Base-by-base conservation (phyloP, 1,140 invertebrate genomes). In the Vanessa tameamea region DNA sequence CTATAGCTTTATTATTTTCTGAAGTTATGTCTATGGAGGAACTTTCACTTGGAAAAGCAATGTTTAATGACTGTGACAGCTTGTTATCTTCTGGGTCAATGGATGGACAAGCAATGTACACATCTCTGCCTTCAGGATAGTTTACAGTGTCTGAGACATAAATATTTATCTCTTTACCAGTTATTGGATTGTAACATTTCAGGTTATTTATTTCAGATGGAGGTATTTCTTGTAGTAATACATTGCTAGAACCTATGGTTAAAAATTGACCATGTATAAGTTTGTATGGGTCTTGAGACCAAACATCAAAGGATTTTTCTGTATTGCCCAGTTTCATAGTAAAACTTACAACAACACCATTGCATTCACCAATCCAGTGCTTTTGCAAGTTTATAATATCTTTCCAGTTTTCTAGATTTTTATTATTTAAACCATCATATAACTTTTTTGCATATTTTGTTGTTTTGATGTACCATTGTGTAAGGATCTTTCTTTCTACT, bases 401-500 rank as follows among this genome's bases (percentile, higher is more conserved):
- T 76, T 93, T 94, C 96, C 96, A 97, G 84, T 96, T 95, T 81
- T 95, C 93, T 68, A 97, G 93, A 73, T 88, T 91, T 14, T 95
- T 93, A 92, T 95, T 95, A 75, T 95, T 86, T 55, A 99, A 92
- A 12, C 97, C 97, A 70, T 98, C 95, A 77, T 94, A 92, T 50
- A 96, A 90, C 79, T 95, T 95, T 94, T 98, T 95, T 2, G 98
- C 96, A 94, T 97, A 99, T 70, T 95, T 95, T 63, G 97, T 98
- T 0, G 98, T 99, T 91, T 95, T 96, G 69, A 99, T 95, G 88
- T 98, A 99, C 99, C 99, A 99, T 85, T 99, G 99, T 59, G 95
- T 96, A 0, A 99, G 93, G 59, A 96, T 91, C 87, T 95, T 96
- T 85, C 98, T 98, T 87, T 99, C 97, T 14, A 99, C 98, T 89